Evolutionary conservation across 2,113 vertebrate species (phyloP).

Genomic region (Scytalopus superciliaris): DNA sequence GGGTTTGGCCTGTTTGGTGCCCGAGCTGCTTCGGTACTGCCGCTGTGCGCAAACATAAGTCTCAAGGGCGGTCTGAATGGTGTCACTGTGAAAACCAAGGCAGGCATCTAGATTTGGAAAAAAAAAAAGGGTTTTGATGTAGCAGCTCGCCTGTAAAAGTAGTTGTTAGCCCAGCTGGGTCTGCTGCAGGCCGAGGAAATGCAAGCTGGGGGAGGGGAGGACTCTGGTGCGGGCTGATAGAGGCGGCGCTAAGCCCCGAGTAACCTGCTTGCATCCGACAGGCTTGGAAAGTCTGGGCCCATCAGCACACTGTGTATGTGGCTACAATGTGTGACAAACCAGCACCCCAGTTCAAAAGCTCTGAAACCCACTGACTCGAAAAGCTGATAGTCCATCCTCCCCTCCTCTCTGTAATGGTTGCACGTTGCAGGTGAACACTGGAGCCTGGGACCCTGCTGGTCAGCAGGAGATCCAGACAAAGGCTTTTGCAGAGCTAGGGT

Average conservation of each 20-base stretch:
- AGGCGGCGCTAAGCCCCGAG: neutral
- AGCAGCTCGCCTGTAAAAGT: neutral
- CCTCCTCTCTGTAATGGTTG: rapidly evolving
- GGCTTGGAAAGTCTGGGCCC: neutral
- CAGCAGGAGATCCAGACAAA: neutral
- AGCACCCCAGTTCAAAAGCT: neutral
- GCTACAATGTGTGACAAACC: neutral
- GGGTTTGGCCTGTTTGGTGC: too few relatives aligned
- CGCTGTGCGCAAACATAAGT: neutral
- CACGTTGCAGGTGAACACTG: neutral
- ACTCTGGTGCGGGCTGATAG: neutral
- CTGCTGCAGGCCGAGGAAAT: neutral
- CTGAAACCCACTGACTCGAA: neutral
- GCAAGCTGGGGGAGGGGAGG: too few relatives aligned
- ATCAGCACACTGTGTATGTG: rapidly evolving
- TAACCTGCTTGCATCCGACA: neutral
- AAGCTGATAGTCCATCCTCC: rapidly evolving
- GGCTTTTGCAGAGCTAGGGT: neutral
- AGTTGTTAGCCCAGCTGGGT: neutral
- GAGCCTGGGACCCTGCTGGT: neutral
- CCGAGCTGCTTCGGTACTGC: neutral
- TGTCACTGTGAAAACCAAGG: neutral
- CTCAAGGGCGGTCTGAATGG: neutral
- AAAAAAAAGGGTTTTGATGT: rapidly evolving
- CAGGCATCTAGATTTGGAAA: neutral